Conservation (phyloP, 2,797 vertebrate species). For the Micropoecilia bifurca region DNA sequence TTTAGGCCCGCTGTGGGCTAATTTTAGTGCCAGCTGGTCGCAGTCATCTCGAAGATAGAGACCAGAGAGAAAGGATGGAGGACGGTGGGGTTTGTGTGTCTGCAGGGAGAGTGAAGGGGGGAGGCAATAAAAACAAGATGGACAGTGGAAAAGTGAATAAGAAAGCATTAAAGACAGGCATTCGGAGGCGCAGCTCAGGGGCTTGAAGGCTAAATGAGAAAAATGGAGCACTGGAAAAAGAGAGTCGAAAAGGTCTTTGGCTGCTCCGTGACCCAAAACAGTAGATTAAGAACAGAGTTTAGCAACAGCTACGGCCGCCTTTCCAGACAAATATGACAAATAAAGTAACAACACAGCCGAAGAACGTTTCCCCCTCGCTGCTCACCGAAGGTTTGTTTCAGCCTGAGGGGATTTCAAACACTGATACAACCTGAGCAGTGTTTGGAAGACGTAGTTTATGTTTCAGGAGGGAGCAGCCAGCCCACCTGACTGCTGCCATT, state of each 20-base stretch:
- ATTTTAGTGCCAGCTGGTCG: slow-evolving; percentile 78
- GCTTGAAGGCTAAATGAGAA: slow-evolving; percentile 48
- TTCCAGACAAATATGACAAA: slow-evolving; percentile 74
- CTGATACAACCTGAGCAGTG: slow-evolving; percentile 37
- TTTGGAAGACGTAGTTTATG: slow-evolving; percentile 56
- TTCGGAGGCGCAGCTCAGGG: slow-evolving; percentile 38
- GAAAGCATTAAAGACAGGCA: slow-evolving; percentile 31
- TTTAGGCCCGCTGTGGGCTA: slow-evolving; percentile 50
- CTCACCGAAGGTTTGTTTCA: slow-evolving; percentile 62
- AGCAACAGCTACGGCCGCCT: slow-evolving; percentile 63
- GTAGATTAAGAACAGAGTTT: slow-evolving; percentile 64
- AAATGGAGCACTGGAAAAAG: slow-evolving; percentile 63
- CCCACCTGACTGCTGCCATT: slow-evolving; percentile 34
- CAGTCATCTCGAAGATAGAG: slow-evolving; percentile 73
- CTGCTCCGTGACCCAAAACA: slow-evolving; percentile 64
- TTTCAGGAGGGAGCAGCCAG: slow-evolving; percentile 43
- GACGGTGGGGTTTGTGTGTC: slow-evolving; percentile 20
- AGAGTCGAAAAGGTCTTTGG: slow-evolving; percentile 64
- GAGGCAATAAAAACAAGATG: slow-evolving; percentile 39
- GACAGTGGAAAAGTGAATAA: slow-evolving; percentile 37
- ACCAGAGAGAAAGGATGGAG: slow-evolving; percentile 45
- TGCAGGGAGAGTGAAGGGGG: slow-evolving; percentile 17
- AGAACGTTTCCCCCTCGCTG: slow-evolving; percentile 58
- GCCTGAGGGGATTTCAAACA: slow-evolving; percentile 52
- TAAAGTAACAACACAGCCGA: slow-evolving; percentile 57